Evolutionary conservation across 2,797 vertebrate species (phyloP), one percentile per base, ranked within the genome.

Genomic region (Petrocephalus schoutedeni): DNA sequence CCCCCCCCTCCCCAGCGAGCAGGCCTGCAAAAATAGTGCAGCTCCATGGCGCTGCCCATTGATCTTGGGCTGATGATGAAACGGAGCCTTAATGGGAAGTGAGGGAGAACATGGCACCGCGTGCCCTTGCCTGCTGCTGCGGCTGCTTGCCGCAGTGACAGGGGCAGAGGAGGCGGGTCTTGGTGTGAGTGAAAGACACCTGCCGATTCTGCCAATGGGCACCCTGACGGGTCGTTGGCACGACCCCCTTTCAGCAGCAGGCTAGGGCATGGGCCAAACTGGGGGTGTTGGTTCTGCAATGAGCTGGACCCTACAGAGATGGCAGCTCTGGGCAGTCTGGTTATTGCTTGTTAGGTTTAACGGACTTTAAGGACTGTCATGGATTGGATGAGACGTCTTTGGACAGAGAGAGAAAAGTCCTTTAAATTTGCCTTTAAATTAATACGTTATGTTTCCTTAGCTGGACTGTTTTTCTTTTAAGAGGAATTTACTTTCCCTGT

Each of bases 41-140:
- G 86, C 90, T 92, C 90, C 89, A 90, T 93, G 87, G 90, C 2
- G 16, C 85, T 84, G 3, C 67, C 45, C 91, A 94, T 92, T 92
- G 93, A 94, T 93, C 92, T 86, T 53, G 88, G 83, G 87, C 85
- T 32, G 74, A 89, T 92, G 94, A 94, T 85, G 58, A 92, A 94
- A 92, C 87, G 12, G 61, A 74, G 41, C 58, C 83, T 86, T 94
- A 93, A 94, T 92, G 87, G 89, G 57, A 74, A 89, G 87, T 74
- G 93, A 94, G 91, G 67, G 89, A 89, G 89, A 89, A 90, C 92
- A 71, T 92, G 92, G 90, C 3, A 86, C 88, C 92, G 92, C 92
- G 91, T 93, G 92, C 89, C 91, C 83, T 89, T 32, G 89, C 88
- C 51, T 86, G 67, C 87, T 64, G 90, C 89, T 87, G 90, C 89